Conservation (phyloP, 2,888 invertebrate genomes). For the Apodemia zela region DNA sequence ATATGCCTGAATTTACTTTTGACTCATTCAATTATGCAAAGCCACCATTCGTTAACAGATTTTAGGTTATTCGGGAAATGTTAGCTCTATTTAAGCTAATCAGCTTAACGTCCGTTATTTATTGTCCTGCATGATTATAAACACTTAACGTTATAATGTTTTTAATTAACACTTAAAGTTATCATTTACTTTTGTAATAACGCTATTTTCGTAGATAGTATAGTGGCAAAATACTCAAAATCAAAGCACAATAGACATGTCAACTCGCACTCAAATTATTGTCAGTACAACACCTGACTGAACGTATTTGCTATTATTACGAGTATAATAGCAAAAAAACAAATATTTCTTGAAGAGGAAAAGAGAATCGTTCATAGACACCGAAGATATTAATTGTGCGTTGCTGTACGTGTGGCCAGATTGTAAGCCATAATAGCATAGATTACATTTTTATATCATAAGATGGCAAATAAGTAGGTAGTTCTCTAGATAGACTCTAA, state of each 20-base stretch:
- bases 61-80: conserved; percentile 69
- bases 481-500: too few species aligned
- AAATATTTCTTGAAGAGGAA: too few species aligned
- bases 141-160: conserved; percentile 57
- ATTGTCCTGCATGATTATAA: conserved; percentile 65
- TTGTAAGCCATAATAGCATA: too few species aligned
- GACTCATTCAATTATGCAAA: conserved; percentile 74
- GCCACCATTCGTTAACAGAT: conserved; percentile 78
- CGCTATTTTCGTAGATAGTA: conserved; percentile 39
- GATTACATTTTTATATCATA: too few species aligned
- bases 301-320: too few species aligned
- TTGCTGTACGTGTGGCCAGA: too few species aligned
- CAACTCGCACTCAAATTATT: too few species aligned
- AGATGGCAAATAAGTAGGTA: too few species aligned
- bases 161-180: conserved; percentile 52
- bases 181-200: conserved; percentile 59
- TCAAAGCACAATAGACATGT: not conserved
- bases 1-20: conserved; percentile 59
- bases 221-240: not conserved
- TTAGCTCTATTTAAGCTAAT: conserved; percentile 73
- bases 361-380: too few species aligned
- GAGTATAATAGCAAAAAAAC: too few species aligned
- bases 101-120: conserved; percentile 74
- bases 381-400: too few species aligned
- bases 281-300: too few species aligned